These are phyloP conservation scores for Rhyacophila evoluta DNA, from an alignment of 2,888 invertebrate genomes.

Conservation along the genomic window DNA sequence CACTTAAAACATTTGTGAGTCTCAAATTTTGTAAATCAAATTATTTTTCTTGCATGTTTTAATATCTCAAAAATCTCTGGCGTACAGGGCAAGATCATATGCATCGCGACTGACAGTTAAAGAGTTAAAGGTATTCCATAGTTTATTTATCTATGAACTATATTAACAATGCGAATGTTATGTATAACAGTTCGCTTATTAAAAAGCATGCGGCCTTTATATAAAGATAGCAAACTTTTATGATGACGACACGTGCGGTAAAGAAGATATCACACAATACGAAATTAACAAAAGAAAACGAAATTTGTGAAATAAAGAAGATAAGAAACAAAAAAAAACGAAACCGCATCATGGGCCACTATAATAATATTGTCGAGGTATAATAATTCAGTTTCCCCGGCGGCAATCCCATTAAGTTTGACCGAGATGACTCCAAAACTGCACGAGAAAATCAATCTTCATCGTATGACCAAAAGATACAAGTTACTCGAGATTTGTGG, in stretches of 20 bases:
- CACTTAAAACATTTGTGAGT: no score
- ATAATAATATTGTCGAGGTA: constrained; percentile 9
- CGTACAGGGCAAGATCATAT: no score
- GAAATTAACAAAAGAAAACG: constrained; percentile 9
- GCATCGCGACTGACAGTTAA: no score
- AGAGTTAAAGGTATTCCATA: no score
- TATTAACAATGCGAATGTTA: no score
- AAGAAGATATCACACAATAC: not conserved
- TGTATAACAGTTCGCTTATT: no score
- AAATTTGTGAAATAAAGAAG: constrained; percentile 4
- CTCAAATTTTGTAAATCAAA: no score
- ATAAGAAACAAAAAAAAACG: constrained; percentile 5
- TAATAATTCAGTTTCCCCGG: constrained; percentile 18
- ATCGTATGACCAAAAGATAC: not conserved
- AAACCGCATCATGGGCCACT: constrained; percentile 18
- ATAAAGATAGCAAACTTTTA: not conserved
- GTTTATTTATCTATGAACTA: no score
- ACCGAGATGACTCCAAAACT: not conserved
- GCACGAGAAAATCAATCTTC: constrained; percentile 1
- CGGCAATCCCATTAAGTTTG: constrained; percentile 22
- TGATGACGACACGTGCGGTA: not conserved
- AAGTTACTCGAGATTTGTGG: not conserved
- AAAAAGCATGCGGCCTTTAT: no score
- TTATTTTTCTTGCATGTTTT: no score
- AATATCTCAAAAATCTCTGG: no score